phyloP scores from a whole-genome alignment of 2,113 vertebrate genomes.

The Cepphus grylle region DNA sequence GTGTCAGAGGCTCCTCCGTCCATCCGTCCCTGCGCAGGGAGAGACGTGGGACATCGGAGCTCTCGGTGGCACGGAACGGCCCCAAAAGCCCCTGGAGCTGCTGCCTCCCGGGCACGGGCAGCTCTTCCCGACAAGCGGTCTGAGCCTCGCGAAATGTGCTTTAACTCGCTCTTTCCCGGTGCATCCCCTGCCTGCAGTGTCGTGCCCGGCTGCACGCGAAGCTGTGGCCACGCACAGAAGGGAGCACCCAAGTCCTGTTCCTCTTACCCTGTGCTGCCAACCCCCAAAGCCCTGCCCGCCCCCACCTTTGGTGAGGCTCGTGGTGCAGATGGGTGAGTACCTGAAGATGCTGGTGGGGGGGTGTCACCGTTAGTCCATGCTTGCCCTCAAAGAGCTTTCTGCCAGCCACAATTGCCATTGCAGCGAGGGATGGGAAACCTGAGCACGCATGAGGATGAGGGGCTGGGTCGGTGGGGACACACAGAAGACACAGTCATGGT shows the following conservation, averaged over 20 bases:
- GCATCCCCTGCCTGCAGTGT: no score
- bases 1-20: background rate
- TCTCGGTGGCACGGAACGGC: background rate
- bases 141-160: background rate
- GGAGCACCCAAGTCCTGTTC: background rate
- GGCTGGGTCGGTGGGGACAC: conserved; percentile 62
- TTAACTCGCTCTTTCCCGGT: no score
- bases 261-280: background rate
- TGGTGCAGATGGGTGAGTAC: conserved; percentile 85
- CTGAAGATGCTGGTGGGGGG: conserved; percentile 86
- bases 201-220: no score
- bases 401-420: conserved; percentile 85
- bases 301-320: conserved; percentile 86
- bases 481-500: background rate
- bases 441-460: fast-evolving
- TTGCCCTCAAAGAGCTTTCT: conserved; percentile 86
- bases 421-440: background rate
- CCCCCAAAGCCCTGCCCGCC: background rate
- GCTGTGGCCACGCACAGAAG: no score
- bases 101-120: background rate
- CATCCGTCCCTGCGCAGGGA: background rate
- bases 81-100: no score
- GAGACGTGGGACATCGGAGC: background rate
- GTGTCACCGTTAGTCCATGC: conserved; percentile 80
- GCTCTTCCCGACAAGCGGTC: no score